Evolutionary conservation across 2,888 invertebrate species (phyloP), one percentile per base, ranked within the genome.

Genomic region (Zygaena filipendulae): DNA sequence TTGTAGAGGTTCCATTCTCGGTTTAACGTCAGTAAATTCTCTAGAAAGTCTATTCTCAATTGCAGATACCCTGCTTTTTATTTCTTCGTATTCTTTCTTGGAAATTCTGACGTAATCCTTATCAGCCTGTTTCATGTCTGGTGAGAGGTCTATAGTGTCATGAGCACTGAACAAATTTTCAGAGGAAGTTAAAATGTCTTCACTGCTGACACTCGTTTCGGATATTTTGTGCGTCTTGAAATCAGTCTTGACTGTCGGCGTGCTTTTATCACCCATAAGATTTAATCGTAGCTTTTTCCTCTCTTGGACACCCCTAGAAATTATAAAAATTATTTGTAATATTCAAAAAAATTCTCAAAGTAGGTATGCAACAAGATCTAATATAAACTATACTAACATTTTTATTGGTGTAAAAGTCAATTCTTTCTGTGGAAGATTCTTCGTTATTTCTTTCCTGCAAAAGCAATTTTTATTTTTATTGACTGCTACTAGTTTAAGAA

Each of bases 51-150:
- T 75, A 24, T 82, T 82, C 57, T 90, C 90, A 31, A 91, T 89
- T 3, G 86, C 87, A 0, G 85, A 85, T 6, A 91, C 87, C 51
- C 90, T 74, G 51, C 82, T 87, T 57, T 90, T 89, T 24, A 91
- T 90, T 42, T 87, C 88, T 57, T 90, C 88, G 45, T 90, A 91
- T 59, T 91, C 90, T 32, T 82, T 84, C 63, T 89, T 89, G 3
- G 88, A 83, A 45, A 90, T 86, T 42, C 84, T 80, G 3, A 90
- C 87, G 48, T 87, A 89, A 47, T 88, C 87, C 43, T 72, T 75
- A 21, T 72, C 59, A 1, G 43, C 40, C 43, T 48, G 79, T 60
- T 51, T 79, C 64, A 49, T 68, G 40, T 68, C 69, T 3, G 74
- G 59, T 3, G 68, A 72, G 35, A 77, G 51, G 46, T 72, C 70